Percentiles rank a stretch among this genome's conserved stretches.
These are phyloP conservation scores for Isaurus tuberculatus DNA, from an alignment of 92 coral and sea anemone genomes.

Conservation along the genomic window DNA sequence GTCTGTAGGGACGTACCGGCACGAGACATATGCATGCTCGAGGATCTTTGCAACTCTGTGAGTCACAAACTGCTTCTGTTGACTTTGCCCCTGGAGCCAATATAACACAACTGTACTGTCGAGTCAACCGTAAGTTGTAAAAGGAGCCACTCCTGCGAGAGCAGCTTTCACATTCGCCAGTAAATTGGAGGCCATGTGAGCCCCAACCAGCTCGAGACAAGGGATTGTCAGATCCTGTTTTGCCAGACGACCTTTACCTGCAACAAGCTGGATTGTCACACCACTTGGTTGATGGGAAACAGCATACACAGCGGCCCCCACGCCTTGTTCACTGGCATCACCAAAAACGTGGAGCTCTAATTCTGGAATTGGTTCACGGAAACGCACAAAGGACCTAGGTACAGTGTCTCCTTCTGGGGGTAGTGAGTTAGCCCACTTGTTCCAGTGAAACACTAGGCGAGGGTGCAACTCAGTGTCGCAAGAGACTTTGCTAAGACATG, in stretches of 20 bases:
- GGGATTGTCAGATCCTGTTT: constrained; percentile 44
- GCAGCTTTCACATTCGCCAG: constrained; percentile 40
- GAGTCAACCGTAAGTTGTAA: constrained; percentile 13
- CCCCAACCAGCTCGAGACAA: constrained; percentile 47
- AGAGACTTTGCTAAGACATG: constrained; percentile 22
- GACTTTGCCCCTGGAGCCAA: constrained; percentile 29
- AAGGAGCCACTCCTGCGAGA: constrained; percentile 30
- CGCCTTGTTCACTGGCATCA: constrained; percentile 41
- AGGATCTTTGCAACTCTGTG: constrained; percentile 13
- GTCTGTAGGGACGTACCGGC: constrained; percentile 23
- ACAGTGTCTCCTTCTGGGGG: constrained; percentile 39
- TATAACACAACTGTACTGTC: constrained; percentile 19
- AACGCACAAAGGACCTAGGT: constrained; percentile 24
- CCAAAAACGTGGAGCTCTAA: constrained; percentile 49
- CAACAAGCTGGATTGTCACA: constrained; percentile 37
- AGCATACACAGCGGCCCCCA: constrained; percentile 37
- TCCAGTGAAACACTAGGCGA: constrained; percentile 37
- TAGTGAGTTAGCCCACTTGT: constrained; percentile 14
- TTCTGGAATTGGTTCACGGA: constrained; percentile 24
- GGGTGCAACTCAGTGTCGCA: constrained; percentile 46
- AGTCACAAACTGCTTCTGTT: constrained; percentile 34
- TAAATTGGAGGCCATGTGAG: constrained; percentile 50
- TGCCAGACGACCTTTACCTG: constrained; percentile 36
- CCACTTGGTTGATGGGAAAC: constrained; percentile 39
- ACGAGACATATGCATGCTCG: constrained; percentile 10